Evolutionary conservation across 2,113 vertebrate species (phyloP).

Genomic region (Lampris incognitus): DNA sequence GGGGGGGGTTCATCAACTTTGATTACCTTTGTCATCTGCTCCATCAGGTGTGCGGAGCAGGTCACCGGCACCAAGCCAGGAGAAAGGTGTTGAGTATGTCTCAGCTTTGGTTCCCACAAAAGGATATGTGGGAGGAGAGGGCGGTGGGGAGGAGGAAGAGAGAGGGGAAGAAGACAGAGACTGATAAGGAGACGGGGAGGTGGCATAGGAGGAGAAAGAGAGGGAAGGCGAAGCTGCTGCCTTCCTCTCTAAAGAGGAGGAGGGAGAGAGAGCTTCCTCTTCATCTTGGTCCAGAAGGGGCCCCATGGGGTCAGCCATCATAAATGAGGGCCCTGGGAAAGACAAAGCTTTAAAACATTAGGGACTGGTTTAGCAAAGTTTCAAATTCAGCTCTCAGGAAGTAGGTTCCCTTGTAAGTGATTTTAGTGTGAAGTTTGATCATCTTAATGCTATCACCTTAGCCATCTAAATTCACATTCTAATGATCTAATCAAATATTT

Average conservation of each 20-base stretch:
- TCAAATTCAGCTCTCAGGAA: too few species aligned
- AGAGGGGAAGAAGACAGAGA: conserved; percentile 56
- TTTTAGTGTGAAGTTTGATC: too few species aligned
- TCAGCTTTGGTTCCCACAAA: conserved; percentile 65
- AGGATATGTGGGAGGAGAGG: conserved; percentile 52
- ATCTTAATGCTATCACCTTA: too few species aligned
- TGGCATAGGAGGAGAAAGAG: conserved; percentile 69
- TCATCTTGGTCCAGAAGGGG: conserved; percentile 92
- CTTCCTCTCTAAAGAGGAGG: conserved; percentile 85
- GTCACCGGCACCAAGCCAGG: conserved; percentile 85
- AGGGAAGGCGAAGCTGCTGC: conserved; percentile 70
- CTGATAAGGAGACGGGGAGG: conserved; percentile 60
- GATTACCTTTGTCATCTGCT: conserved; percentile 84
- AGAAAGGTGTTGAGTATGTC: conserved; percentile 68
- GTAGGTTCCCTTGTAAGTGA: too few species aligned
- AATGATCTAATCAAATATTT: too few species aligned
- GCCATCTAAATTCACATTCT: too few species aligned
- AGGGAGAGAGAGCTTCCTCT: conserved; percentile 80
- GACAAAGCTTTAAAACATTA: too few species aligned
- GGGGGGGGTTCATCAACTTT: too few species aligned
- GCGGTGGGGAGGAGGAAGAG: conserved; percentile 48
- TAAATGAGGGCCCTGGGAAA: conserved; percentile 85
- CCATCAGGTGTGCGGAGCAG: conserved; percentile 76
- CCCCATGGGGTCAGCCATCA: conserved; percentile 93
- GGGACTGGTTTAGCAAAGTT: not conserved